Conservation (phyloP, 1,140 invertebrate species). For the Drosophila hydei region DNA sequence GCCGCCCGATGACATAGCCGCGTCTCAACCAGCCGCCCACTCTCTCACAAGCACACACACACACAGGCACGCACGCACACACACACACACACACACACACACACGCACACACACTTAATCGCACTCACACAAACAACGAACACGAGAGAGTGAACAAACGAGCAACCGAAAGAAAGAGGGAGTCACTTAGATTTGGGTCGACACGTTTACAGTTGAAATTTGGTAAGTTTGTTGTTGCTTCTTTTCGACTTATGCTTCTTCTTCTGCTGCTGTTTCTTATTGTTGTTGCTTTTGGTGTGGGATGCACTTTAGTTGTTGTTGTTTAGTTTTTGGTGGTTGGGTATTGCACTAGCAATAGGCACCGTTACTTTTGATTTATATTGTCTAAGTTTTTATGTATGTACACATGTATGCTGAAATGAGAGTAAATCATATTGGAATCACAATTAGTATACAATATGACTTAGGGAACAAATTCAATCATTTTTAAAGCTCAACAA, state of each 20-base stretch:
- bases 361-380: constrained; percentile 33
- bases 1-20: constrained; percentile 64
- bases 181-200: constrained; percentile 41
- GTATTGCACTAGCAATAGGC: constrained; percentile 40
- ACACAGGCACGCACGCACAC: constrained; percentile 27
- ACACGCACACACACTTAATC: constrained; percentile 15
- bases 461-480: too few relatives aligned
- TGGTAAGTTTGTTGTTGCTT: constrained; percentile 13
- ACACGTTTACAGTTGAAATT: constrained; percentile 44
- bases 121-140: constrained; percentile 16
- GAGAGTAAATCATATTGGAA: constrained; percentile 8
- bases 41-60: constrained; percentile 33
- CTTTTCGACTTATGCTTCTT: background rate
- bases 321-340: constrained; percentile 28
- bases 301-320: constrained; percentile 28
- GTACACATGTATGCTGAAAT: constrained; percentile 42
- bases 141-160: constrained; percentile 14
- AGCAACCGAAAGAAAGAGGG: constrained; percentile 3
- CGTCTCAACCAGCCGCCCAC: constrained; percentile 34
- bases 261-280: constrained; percentile 18
- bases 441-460: constrained; percentile 2
- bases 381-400: constrained; percentile 18
- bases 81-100: constrained; percentile 24
- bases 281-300: constrained; percentile 21
- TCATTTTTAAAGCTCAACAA: too few relatives aligned